Evolutionary conservation across 2,797 vertebrate species (phyloP), one percentile per base, ranked within the genome.

Genomic region (Enteromius radiatus): DNA sequence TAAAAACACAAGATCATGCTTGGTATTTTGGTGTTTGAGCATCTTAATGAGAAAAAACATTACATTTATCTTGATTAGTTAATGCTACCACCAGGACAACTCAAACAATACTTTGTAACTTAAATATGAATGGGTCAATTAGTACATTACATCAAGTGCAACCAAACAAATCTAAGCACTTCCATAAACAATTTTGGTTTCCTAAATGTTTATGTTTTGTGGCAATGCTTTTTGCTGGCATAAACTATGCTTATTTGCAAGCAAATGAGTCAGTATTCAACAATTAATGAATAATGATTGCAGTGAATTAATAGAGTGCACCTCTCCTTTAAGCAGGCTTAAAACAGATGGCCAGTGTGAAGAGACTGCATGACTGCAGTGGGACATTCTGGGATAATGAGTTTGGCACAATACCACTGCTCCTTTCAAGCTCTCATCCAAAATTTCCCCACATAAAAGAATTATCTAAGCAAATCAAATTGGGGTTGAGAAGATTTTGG

Each of bases 351-450:
- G 17, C 19, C 68, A 81, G 12, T 47, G 7, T 15, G 45, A 36
- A 31, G 36, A 78, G 69, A 52, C 82, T 43, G 45, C 28, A 68
- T 64, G 76, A 71, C 56, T 63, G 28, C 76, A 79, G 69, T 73
- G 59, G 23, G 26, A 56, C 47, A 74, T 38, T 75, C 49, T 49
- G 59, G 59, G 33, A 65, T 79, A 84, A 79, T 79, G 82, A 75
- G 36, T 45, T 31, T 64, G 79, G 79, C 78, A 45, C 41, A 69
- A 23, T 23, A 69, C 41, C 41, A 45, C 41, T 71, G 65, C 12
- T 63, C 69, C 38, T 26, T 54, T 65, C 45, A 41, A 70, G 28
- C 41, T 43, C 68, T 64, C 47, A 84, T 73, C 26, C 71, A 61
- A 28, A 12, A 43, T 76, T 69, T 21, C 9, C 14, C 45, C 43